Base-by-base conservation (phyloP, 2,797 vertebrate genomes). In the Coregonus ussuriensis region DNA sequence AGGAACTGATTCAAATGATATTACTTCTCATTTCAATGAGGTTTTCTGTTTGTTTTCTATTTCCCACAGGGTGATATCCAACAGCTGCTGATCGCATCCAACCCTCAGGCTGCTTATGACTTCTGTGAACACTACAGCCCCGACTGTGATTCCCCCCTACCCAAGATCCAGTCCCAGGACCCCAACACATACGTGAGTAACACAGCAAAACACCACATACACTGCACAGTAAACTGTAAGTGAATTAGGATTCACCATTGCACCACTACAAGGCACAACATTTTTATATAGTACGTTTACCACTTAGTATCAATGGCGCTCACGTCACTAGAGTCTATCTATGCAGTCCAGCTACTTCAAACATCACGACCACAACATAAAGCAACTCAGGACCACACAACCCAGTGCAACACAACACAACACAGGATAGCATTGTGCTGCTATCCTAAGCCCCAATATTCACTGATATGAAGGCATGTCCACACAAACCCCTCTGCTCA, bases 91-190 rank as follows among this genome's bases (percentile, higher is more conserved):
- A 94, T 98, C 29, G 93, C 94, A 33, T 91, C 95, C 13, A 96
- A 95, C 81, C 86, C 96, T 6, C 96, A 95, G 84, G 95, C 96
- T 9, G 97, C 97, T 18, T 97, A 94, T 0, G 95, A 97, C 79
- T 97, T 94, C 90, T 98, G 97, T 87, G 95, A 97, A 82, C 95
- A 94, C 87, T 95, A 96, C 92, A 95, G 94, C 86, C 96, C 96
- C 0, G 93, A 93, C 86, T 97, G 96, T 84, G 94, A 95, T 86
- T 93, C 93, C 71, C 89, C 93, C 3, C 83, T 94, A 63, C 88
- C 93, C 79, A 92, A 94, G 76, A 89, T 93, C 52, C 97, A 97
- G 86, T 92, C 93, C 74, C 97, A 97, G 91, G 96, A 98, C 78
- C 96, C 96, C 76, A 95, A 93, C 91, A 81, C 84, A 84, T 93